Evolutionary conservation across 2,888 invertebrate genomes (phyloP), one percentile per base, ranked within the genome.

Genomic region (Nomada fucata): DNA sequence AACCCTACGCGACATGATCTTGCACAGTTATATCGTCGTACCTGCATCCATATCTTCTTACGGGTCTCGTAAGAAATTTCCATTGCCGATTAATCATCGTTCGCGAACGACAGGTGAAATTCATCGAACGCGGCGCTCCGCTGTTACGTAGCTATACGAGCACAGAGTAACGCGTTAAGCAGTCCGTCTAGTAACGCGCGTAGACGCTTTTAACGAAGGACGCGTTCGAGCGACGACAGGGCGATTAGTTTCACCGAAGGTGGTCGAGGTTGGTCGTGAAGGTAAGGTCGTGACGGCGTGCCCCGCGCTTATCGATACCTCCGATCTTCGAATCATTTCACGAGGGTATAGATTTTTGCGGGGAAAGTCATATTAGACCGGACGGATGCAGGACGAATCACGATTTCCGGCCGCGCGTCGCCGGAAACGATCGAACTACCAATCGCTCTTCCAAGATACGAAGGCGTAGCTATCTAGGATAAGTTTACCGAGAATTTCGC

Each of bases 171-270:
- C 1, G 36, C 5, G 36, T 36, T 7, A 7, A 7, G 7, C 36
- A 36, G 36, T 0, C 29, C n/a, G 11, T 5, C 13, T 15, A 11
- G 26, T 0, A 13, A 20, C 44, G 42, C 11, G 47, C 53, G 20
- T 73, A 15, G 68, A 65, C 52, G 50, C 57, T 23, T 55, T 80
- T 73, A 82, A 86, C 71, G 76, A 86, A 72, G 81, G 82, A 76
- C 78, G 79, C 77, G 76, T 80, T 71, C 76, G 73, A 78, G 86
- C 84, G 89, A 88, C 86, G 83, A 88, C 83, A 88, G 82, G 70
- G 75, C 82, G 85, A 90, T 90, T 90, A 89, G 89, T 89, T 86
- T 86, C 89, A 83, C 88, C 63, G 86, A 81, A 87, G 87, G 90
- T 88, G 87, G 86, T 86, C 86, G 47, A 67, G 65, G 50, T 61